Percentiles rank a stretch among this genome's conserved stretches.
Evolutionary conservation across 1,140 invertebrate genomes (phyloP).

Genomic region (Aleiodes sp.): DNA sequence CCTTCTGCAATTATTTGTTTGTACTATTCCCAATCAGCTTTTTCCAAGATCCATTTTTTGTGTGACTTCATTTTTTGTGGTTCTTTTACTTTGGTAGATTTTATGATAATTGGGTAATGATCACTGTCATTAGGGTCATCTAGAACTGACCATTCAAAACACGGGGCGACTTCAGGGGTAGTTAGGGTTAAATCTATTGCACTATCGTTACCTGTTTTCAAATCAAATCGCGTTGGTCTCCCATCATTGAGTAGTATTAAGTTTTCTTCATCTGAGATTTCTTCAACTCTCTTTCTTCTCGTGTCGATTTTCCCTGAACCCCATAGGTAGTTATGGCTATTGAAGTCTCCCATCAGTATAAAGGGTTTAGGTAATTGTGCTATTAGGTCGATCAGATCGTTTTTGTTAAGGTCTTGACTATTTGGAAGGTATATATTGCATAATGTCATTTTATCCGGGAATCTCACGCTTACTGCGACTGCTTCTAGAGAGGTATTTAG

Average conservation of each 20-base stretch:
- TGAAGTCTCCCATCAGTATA: neutral
- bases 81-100: neutral
- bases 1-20: neutral
- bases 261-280: constrained; percentile 34
- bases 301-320: constrained; percentile 37
- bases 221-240: constrained; percentile 42
- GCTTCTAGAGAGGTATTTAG: neutral
- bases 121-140: constrained; percentile 46
- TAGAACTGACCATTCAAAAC: constrained; percentile 44
- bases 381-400: neutral
- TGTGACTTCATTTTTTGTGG: neutral
- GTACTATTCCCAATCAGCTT: constrained; percentile 42
- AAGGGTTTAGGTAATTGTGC: neutral
- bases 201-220: constrained; percentile 36
- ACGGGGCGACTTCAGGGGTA: constrained; percentile 37
- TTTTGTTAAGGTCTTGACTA: neutral
- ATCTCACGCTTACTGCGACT: neutral
- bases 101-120: constrained; percentile 43
- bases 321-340: constrained; percentile 8
- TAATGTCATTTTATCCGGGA: neutral
- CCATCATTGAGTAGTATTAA: constrained; percentile 40
- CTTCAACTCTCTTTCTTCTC: constrained; percentile 46
- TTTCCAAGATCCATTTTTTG: constrained; percentile 42
- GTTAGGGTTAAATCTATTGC: constrained; percentile 47
- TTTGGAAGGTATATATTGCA: constrained; percentile 16